Evolutionary conservation across 2,888 invertebrate species (phyloP).

Genomic region (Philopedon plagiatum): DNA sequence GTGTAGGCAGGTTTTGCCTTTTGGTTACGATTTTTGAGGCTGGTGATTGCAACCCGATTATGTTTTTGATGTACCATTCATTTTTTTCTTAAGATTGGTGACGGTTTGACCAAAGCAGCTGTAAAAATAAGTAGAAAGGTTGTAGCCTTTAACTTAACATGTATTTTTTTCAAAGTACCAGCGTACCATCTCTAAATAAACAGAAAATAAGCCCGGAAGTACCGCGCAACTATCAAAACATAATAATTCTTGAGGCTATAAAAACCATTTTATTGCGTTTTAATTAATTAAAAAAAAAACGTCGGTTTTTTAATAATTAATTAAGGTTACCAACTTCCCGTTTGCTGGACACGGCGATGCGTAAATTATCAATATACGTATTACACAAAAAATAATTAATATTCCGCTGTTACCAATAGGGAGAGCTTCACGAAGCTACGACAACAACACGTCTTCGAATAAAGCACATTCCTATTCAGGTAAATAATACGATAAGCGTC

Average conservation of each 20-base stretch:
- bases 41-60: too few relatives aligned
- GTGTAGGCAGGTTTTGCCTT: too few relatives aligned
- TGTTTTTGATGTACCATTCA: too few relatives aligned
- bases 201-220: too few relatives aligned
- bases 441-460: neutral
- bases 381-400: neutral
- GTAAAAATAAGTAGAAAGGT: too few relatives aligned
- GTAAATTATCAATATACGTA: neutral
- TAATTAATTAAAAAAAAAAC: conserved; percentile 28
- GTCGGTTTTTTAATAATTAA: neutral
- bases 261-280: conserved; percentile 20
- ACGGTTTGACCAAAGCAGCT: too few relatives aligned
- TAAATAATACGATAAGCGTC: neutral
- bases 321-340: conserved; percentile 1
- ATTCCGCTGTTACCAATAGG: neutral
- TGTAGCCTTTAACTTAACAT: too few relatives aligned
- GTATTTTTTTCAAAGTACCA: too few relatives aligned
- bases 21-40: too few relatives aligned
- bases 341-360: neutral
- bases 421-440: neutral
- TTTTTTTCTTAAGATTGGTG: too few relatives aligned
- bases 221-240: too few relatives aligned
- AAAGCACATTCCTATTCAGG: neutral
- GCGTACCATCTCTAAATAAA: too few relatives aligned
- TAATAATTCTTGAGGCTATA: neutral